Evolutionary conservation across 2,113 vertebrate genomes (phyloP), one percentile per base, ranked within the genome.

Genomic region (Lepidothrix coronata): DNA sequence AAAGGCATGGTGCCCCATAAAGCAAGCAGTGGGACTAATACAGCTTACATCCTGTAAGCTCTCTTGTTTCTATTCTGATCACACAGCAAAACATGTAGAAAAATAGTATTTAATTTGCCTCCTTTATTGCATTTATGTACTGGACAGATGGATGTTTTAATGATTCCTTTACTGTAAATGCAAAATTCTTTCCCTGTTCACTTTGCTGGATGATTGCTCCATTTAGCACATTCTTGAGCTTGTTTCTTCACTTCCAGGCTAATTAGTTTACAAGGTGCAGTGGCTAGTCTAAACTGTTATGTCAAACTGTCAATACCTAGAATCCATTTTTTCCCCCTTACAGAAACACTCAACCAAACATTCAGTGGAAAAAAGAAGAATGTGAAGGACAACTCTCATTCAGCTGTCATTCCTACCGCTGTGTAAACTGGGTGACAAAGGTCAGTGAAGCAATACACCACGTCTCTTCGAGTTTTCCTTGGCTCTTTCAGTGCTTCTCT

Each of bases 201-300:
- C 48, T 92, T 91, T 96, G 67, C 86, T 92, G 68, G 59, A 87
- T 96, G 93, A 89, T 81, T 96, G 88, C 73, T 91, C 89, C 74
- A 66, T 91, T 97, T 96, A 94, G 70, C 77, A 94, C 76, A 41
- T 91, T 81, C 88, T 81, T 85, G 52, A 90, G 39, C 39, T 92
- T 90, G 52, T 62, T 84, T 89, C 65, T 82, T 95, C 91, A 44
- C 74, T 91, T 96, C 59, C 65, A 52, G 41, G 52, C 67, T 96
- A 94, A 96, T 96, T 94, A 96, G 91, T 97, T 97, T 76, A 91
- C 24, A 79, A 92, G 70, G 49, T 70, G 66, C 44, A 85, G 16
- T 75, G 68, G 51, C 67, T 94, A 82, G 97, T 92, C 73, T 85
- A 68, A 96, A 86, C 52, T 37, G 19, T 59, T 89, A 65, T 9